Evolutionary conservation across 2,797 vertebrate species (phyloP), one percentile per base, ranked within the genome.

Genomic region (Simalia tracyae): DNA sequence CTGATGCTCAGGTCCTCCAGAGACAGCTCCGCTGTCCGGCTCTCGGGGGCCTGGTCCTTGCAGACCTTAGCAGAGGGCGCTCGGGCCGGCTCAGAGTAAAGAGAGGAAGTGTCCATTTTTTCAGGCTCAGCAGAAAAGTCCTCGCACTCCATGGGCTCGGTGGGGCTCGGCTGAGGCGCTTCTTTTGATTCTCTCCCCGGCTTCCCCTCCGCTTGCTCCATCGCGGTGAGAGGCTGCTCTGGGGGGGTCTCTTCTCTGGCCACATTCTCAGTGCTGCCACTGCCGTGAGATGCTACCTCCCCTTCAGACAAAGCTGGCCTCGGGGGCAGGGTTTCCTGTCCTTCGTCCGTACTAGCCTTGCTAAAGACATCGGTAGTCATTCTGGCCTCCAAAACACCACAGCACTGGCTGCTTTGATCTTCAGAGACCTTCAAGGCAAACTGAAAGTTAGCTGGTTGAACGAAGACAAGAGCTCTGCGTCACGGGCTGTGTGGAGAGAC

Each of bases 1-100:
- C 99, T 99, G 96, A 99, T 99, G 93, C 99, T 99, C 8, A 99
- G 97, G 90, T 99, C 99, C 95, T 99, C 99, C 93, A 99, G 97
- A 56, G 99, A 99, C 54, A 99, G 98, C 91, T 99, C 99, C 0
- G 98, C 89, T 19, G 98, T 97, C 88, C 97, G 97, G 95, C 96
- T 97, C 92, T 99, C 98, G 0, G 96, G 93, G 84, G 91, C 96
- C 93, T 97, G 98, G 89, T 98, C 98, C 91, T 97, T 97, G 0
- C 95, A 61, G 63, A 94, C 97, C 24, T 92, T 92, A 1, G 94
- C 90, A 5, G 96, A 72, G 68, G 96, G 96, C 0, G 88, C 94
- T 5, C 91, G 95, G 66, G 98, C 98, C 0, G 94, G 86, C 93
- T 98, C 98, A 0, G 94, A 63, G 60, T 93, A 95, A 59, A 94